Percentiles rank a stretch among this genome's conserved stretches.
Evolutionary conservation across 2,113 vertebrate genomes (phyloP).

Genomic region (Megalops atlanticus): DNA sequence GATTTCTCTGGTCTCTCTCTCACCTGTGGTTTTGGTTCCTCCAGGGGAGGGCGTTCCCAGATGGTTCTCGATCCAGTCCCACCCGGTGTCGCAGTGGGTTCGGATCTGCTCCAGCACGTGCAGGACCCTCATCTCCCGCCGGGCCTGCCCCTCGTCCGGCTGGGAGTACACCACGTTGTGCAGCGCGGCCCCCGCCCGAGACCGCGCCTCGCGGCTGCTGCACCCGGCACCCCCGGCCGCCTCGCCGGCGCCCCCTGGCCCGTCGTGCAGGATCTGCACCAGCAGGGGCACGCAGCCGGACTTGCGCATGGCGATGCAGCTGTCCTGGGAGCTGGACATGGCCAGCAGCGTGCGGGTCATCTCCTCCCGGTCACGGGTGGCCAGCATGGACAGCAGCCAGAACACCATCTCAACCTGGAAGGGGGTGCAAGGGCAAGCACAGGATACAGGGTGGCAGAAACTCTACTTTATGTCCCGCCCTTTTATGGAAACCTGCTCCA

Average conservation of each 20-base stretch:
- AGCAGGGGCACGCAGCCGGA: slow-evolving; percentile 93
- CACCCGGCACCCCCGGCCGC: slow-evolving; percentile 28
- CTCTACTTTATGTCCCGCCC: no score
- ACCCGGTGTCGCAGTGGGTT: slow-evolving; percentile 92
- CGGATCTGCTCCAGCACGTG: slow-evolving; percentile 95
- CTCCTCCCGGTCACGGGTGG: slow-evolving; percentile 92
- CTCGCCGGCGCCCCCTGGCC: slow-evolving; percentile 43
- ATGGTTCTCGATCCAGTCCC: slow-evolving; percentile 91
- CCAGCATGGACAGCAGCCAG: slow-evolving; percentile 96
- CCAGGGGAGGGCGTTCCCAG: slow-evolving; percentile 55
- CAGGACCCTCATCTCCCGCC: slow-evolving; percentile 92
- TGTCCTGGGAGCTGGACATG: slow-evolving; percentile 97
- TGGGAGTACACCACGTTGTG: slow-evolving; percentile 97
- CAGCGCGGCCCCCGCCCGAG: slow-evolving; percentile 87
- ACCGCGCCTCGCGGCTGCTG: slow-evolving; percentile 84
- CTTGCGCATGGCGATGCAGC: slow-evolving; percentile 93
- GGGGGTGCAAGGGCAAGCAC: no score
- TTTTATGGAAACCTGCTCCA: no score
- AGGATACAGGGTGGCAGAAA: accelerated
- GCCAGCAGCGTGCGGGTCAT: slow-evolving; percentile 91
- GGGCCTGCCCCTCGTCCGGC: slow-evolving; percentile 92
- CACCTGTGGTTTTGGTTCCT: slow-evolving; percentile 56
- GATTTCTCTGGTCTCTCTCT: slow-evolving; percentile 4
- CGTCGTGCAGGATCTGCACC: slow-evolving; percentile 90
- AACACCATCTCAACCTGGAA: slow-evolving; percentile 93